These are phyloP conservation scores for Daubentonia madagascariensis DNA, from an alignment of 2,113 vertebrate genomes.

Conservation along the genomic window DNA sequence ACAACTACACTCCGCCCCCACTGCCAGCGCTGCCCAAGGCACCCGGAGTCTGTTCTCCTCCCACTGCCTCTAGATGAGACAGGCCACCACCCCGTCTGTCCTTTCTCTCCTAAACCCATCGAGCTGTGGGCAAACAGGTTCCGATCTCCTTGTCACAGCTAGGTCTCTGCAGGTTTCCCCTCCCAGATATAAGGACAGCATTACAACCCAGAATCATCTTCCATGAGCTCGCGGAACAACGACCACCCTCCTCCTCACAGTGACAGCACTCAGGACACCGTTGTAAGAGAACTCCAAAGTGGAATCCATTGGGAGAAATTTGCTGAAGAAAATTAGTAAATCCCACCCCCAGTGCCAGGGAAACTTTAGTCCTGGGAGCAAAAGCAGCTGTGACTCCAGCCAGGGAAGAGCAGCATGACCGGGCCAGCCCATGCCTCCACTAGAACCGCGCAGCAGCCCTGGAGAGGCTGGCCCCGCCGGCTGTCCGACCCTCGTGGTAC, in stretches of 20 bases:
- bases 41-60: background rate
- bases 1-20: background rate
- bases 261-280: too few relatives aligned
- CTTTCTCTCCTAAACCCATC: background rate
- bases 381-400: background rate
- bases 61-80: background rate
- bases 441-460: background rate
- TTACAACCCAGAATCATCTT: background rate
- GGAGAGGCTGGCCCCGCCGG: fast-evolving
- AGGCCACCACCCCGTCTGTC: background rate
- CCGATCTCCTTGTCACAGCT: background rate
- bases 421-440: background rate
- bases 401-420: too few relatives aligned
- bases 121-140: background rate
- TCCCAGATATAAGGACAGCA: background rate
- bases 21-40: background rate
- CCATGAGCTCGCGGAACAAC: background rate
- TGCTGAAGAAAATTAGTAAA: background rate
- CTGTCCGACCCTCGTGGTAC: fast-evolving
- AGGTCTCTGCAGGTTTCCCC: background rate
- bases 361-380: background rate
- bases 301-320: background rate
- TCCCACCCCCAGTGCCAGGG: background rate
- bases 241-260: background rate
- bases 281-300: background rate